Evolutionary conservation across 2,113 vertebrate species (phyloP), one percentile per base, ranked within the genome.

Genomic region (Solea solea): DNA sequence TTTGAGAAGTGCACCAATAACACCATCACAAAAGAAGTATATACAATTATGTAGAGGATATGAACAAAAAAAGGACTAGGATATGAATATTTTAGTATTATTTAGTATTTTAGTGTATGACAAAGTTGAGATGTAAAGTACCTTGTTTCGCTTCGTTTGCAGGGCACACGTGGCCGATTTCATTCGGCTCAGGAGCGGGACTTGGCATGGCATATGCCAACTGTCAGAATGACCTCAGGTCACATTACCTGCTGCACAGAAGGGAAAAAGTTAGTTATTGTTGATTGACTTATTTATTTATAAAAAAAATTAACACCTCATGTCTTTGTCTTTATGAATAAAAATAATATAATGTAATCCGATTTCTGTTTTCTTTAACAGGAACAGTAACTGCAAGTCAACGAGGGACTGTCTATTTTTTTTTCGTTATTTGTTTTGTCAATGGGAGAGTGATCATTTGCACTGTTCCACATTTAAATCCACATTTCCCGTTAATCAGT

Each of bases 181-280:
- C 93, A 0, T 95, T 98, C 46, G 94, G 95, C 55, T 93, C 95
- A 0, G 98, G 96, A 67, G 90, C 91, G 49, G 98, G 98, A 15
- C 81, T 99, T 52, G 98, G 98, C 78, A 98, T 99, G 97, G 97
- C 97, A 8, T 98, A 96, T 74, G 95, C 96, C 83, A 99, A 99
- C 91, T 99, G 97, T 90, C 97, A 98, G 74, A 96, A 96, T 42
- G 96, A 98, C 88, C 94, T 98, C 82, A 95, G 94, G 85, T 90
- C 95, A 81, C 96, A 95, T 0, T 98, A 98, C 87, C 84, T 97
- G 69, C 92, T 94, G 70, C 95, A 96, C 58, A 95, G 94, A 80
- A 94, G 92, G 56, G 92, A 94, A 85, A 96, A 98, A 92, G 97
- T 98, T 86, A 49, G 90, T 79, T 12, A 14, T 48, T 13, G 4